A percentile compares a stretch with the other conserved stretches of the same genome.
Evolutionary conservation across 2,888 invertebrate genomes (phyloP).

Genomic region (Hemithea aestivaria): DNA sequence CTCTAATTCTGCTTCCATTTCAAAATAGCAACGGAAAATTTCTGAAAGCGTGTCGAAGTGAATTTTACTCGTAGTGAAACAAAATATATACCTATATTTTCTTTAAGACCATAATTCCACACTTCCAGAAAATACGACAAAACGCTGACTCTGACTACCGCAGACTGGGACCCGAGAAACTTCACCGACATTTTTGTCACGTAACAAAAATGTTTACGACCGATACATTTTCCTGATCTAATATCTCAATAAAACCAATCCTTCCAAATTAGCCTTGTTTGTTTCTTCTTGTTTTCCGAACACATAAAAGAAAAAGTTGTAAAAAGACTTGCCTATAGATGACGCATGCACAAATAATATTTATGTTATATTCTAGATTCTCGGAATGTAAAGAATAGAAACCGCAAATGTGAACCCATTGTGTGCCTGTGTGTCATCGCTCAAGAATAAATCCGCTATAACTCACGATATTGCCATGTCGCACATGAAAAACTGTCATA

Average conservation of each 20-base stretch:
- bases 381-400: conserved; percentile 39
- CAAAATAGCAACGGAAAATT: too few relatives aligned
- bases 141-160: too few relatives aligned
- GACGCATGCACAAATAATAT: conserved; percentile 22
- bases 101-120: too few relatives aligned
- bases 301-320: conserved; percentile 4
- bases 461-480: conserved; percentile 34
- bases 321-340: conserved; percentile 24
- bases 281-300: conserved; percentile 7
- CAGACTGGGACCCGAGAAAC: too few relatives aligned
- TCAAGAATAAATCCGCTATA: conserved; percentile 33
- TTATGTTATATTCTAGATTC: too few relatives aligned
- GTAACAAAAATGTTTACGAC: too few relatives aligned
- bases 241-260: conserved; percentile 11
- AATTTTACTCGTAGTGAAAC: too few relatives aligned
- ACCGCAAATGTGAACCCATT: conserved; percentile 34
- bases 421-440: conserved; percentile 27
- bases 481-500: conserved; percentile 37
- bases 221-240: background rate
- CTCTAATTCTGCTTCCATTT: background rate
- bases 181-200: too few relatives aligned
- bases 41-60: too few relatives aligned
- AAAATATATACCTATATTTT: too few relatives aligned
- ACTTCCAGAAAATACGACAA: too few relatives aligned
- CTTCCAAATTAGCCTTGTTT: conserved; percentile 13